Evolutionary conservation across 2,888 invertebrate species (phyloP).

Genomic region (Chloroclystis v-ata): DNA sequence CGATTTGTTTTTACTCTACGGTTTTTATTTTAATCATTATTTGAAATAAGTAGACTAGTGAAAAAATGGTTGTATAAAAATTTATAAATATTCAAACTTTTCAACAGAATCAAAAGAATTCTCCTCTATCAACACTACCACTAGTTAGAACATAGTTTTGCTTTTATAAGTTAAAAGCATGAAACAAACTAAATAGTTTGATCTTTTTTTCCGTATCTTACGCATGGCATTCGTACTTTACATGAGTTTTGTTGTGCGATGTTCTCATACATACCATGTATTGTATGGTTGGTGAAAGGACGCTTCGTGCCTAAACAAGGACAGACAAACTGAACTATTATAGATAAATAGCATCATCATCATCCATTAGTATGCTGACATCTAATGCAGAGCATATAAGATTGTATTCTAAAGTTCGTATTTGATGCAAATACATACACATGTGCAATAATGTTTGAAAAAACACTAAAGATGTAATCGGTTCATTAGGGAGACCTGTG

Average conservation of each 20-base stretch:
- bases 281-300: conserved; percentile 49
- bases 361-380: too few species aligned
- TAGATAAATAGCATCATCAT: too few species aligned
- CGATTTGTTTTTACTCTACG: too few species aligned
- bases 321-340: background rate
- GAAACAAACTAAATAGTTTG: conserved; percentile 9
- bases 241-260: conserved; percentile 26
- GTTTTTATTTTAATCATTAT: too few species aligned
- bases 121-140: conserved; percentile 18
- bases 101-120: background rate
- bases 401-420: too few species aligned
- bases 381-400: too few species aligned
- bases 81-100: background rate
- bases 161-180: conserved; percentile 28
- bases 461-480: too few species aligned
- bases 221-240: conserved; percentile 30
- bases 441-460: too few species aligned
- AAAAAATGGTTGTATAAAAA: background rate
- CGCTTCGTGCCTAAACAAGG: conserved; percentile 28
- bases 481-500: too few species aligned
- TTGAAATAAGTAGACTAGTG: too few species aligned
- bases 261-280: conserved; percentile 35
- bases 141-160: conserved; percentile 12
- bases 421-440: too few species aligned
- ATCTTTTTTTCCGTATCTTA: conserved; percentile 26